phyloP scores from a whole-genome alignment of 2,888 invertebrate genomes.

The Campaea margaritaria region DNA sequence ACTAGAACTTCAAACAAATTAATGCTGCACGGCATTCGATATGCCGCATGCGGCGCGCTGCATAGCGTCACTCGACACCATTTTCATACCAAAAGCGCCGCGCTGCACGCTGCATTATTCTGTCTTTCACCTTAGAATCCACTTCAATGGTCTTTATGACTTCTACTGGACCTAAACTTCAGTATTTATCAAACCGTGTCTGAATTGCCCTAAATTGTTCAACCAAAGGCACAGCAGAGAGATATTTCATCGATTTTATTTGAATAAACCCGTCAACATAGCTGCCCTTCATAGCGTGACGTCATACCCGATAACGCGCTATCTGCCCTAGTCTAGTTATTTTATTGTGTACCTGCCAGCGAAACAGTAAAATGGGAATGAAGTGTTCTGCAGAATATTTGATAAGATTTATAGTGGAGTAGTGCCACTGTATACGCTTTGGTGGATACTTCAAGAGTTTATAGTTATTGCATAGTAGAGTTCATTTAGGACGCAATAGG shows the following conservation, averaged over 20 bases:
- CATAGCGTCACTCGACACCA: no score
- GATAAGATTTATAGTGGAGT: slow-evolving; percentile 1
- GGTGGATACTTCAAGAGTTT: no score
- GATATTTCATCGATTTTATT: slow-evolving; percentile 27
- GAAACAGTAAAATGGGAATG: slow-evolving; percentile 13
- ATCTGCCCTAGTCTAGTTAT: slow-evolving; percentile 22
- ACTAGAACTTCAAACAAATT: no score
- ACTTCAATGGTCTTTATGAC: no score
- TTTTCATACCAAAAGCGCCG: no score
- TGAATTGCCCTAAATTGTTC: background rate
- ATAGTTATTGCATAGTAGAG: no score
- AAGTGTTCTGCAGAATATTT: slow-evolving; percentile 1
- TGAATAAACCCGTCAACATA: slow-evolving; percentile 15
- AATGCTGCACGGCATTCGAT: no score
- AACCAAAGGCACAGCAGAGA: background rate
- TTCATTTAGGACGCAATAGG: no score
- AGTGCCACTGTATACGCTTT: background rate
- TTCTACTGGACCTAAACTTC: background rate
- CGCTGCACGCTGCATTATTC: no score
- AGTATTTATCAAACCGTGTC: background rate
- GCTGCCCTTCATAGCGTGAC: slow-evolving; percentile 22
- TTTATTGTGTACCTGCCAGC: slow-evolving; percentile 7
- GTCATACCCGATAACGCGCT: slow-evolving; percentile 25
- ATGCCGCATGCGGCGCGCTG: no score
- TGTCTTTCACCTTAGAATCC: no score